Percentiles rank a stretch among this genome's conserved stretches.
Evolutionary conservation across 2,888 invertebrate species (phyloP).

Genomic region (Torymus tubicola): DNA sequence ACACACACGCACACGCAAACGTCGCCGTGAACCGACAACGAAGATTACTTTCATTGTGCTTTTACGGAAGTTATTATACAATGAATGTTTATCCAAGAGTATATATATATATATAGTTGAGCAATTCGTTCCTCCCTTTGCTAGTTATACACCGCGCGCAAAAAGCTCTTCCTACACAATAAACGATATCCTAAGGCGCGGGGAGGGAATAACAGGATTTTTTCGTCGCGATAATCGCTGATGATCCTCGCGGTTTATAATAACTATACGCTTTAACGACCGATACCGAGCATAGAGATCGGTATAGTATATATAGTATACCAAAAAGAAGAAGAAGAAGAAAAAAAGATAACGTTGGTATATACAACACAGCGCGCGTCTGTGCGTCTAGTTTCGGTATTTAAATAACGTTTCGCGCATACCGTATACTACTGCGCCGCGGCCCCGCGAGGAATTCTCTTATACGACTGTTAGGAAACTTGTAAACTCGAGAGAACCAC

Average conservation of each 20-base stretch:
- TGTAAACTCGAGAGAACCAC: background rate
- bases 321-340: too few relatives aligned
- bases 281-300: too few relatives aligned
- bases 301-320: too few relatives aligned
- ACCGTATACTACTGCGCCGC: conserved; percentile 41
- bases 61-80: conserved; percentile 55
- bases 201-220: conserved; percentile 10
- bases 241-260: too few relatives aligned
- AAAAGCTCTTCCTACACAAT: background rate
- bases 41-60: conserved; percentile 54
- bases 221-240: conserved; percentile 11
- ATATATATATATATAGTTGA: too few relatives aligned
- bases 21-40: conserved; percentile 37
- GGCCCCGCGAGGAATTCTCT: conserved; percentile 37
- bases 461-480: conserved; percentile 11
- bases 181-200: background rate
- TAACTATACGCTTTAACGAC: too few relatives aligned
- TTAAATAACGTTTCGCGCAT: conserved; percentile 53
- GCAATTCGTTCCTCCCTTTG: conserved; percentile 27
- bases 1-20: background rate
- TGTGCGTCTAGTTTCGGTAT: conserved; percentile 43
- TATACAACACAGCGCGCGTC: conserved; percentile 3
- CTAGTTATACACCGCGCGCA: background rate
- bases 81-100: conserved; percentile 38
- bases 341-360: background rate